Conservation (phyloP, 2,888 invertebrate species). For the Erebia aethiops region DNA sequence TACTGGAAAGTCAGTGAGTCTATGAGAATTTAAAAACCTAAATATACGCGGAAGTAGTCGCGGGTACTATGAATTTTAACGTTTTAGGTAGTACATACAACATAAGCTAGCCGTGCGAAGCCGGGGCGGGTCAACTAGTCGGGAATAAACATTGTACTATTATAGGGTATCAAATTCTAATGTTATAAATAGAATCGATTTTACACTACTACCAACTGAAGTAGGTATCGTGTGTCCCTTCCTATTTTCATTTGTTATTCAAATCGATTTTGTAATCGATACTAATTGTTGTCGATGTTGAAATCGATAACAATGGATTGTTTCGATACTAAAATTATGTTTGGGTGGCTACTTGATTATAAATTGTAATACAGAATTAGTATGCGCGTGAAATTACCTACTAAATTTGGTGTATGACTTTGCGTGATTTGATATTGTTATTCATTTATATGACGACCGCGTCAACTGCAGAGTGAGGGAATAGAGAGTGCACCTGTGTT, state of each 20-base stretch:
- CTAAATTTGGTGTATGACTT: background rate
- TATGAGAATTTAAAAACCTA: no score
- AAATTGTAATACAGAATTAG: background rate
- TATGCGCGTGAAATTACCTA: background rate
- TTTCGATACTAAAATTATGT: slow-evolving; percentile 19
- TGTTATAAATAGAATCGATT: slow-evolving; percentile 13
- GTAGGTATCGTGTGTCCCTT: slow-evolving; percentile 13
- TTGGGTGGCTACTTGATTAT: slow-evolving; percentile 5
- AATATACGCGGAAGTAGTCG: no score
- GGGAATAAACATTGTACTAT: background rate
- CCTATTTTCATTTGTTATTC: slow-evolving; percentile 31
- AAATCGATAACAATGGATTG: slow-evolving; percentile 31
- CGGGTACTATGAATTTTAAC: no score
- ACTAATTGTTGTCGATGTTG: slow-evolving; percentile 25
- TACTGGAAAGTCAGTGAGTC: no score
- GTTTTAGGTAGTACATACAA: no score
- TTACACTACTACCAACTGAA: background rate
- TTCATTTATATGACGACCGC: no score
- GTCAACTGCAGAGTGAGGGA: no score
- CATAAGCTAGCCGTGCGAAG: no score
- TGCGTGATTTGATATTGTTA: background rate
- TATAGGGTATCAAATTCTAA: background rate
- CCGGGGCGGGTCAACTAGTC: no score
- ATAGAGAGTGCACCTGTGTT: no score
- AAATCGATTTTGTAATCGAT: slow-evolving; percentile 29